Evolutionary conservation across 2,888 invertebrate species (phyloP).

Genomic region (Nasonovia ribisnigri): DNA sequence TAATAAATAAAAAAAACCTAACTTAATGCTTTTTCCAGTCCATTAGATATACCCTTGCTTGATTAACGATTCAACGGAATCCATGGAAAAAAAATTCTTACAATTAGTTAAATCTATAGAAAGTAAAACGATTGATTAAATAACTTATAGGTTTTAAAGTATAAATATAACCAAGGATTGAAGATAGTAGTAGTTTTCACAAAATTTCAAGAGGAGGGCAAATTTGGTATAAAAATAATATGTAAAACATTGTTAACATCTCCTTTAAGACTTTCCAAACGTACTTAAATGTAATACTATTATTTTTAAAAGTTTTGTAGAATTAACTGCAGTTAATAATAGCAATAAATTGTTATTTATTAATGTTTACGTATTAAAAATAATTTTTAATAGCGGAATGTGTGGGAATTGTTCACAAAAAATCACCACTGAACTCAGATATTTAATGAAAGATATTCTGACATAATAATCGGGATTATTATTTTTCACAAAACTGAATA

Average conservation of each 20-base stretch:
- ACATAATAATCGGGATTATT: not conserved
- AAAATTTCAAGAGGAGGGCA: not conserved
- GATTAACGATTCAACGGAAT: not conserved
- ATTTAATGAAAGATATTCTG: not conserved
- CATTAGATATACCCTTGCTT: not conserved
- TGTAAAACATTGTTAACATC: not conserved
- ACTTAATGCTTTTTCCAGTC: conserved; percentile 1
- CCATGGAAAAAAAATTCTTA: not conserved
- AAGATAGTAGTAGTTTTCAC: not conserved
- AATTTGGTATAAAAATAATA: not conserved
- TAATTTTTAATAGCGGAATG: not conserved
- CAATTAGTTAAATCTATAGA: not conserved
- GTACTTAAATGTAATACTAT: too few species aligned
- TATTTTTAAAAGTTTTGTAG: not conserved
- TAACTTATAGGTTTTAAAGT: not conserved
- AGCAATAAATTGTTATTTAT: not conserved
- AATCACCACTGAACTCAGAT: not conserved
- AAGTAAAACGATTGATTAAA: not conserved
- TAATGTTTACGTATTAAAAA: not conserved
- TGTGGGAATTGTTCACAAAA: not conserved
- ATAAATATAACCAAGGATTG: not conserved
- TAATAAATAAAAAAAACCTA: conserved; percentile 2
- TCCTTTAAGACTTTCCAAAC: not conserved
- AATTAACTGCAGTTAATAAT: not conserved
- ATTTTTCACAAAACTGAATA: not conserved